These are phyloP conservation scores for Oxycera nigricornis DNA, from an alignment of 2,888 invertebrate genomes.

Conservation along the genomic window DNA sequence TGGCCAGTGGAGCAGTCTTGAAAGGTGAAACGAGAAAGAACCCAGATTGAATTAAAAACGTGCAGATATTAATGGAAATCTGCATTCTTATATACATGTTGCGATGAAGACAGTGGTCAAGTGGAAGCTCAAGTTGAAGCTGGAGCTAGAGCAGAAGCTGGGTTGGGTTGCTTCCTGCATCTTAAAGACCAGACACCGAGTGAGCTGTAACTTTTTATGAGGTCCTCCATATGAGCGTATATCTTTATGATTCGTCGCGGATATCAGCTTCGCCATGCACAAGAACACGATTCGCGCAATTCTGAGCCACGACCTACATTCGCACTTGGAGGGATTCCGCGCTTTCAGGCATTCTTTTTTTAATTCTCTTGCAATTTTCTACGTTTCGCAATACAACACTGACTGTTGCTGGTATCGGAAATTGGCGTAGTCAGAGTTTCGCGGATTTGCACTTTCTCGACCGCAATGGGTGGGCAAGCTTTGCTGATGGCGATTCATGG, in stretches of 20 bases:
- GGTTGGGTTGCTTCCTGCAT: not conserved
- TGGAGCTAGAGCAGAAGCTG: not conserved
- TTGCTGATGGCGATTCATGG: too few species aligned
- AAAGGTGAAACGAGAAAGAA: not conserved
- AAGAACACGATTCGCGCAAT: constrained; percentile 33
- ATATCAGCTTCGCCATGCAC: not conserved
- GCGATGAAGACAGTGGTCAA: not conserved
- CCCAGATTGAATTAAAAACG: constrained; percentile 17
- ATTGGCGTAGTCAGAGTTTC: too few species aligned
- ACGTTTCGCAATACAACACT: not conserved
- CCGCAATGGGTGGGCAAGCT: too few species aligned
- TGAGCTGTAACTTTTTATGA: not conserved
- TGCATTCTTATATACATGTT: too few species aligned
- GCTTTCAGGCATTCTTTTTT: constrained; percentile 6
- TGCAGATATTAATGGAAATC: constrained; percentile 16
- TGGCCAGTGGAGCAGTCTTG: not conserved
- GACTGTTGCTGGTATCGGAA: too few species aligned
- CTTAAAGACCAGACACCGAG: not conserved
- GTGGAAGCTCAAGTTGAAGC: not conserved
- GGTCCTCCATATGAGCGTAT: constrained; percentile 2
- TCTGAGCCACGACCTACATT: constrained; percentile 41
- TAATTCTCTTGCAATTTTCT: not conserved
- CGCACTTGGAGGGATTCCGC: constrained; percentile 38
- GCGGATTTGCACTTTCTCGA: too few species aligned
- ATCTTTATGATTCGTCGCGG: not conserved